A percentile compares a stretch with the other conserved stretches of the same genome.
phyloP scores from a whole-genome alignment of 2,888 invertebrate species.

The Tridacna gigas region DNA sequence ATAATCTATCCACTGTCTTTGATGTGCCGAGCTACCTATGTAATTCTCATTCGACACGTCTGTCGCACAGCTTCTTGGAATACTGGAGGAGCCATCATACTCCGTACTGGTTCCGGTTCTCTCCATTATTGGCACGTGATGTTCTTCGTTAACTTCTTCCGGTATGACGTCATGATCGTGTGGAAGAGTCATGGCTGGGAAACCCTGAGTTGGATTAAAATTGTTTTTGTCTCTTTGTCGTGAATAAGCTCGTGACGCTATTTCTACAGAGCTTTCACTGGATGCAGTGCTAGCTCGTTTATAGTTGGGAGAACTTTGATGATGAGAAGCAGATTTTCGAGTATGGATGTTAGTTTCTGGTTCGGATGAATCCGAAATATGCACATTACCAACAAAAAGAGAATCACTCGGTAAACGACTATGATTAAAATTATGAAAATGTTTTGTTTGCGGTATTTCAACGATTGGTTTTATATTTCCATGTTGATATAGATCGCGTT shows the following conservation, averaged over 20 bases:
- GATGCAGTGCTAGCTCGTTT: conserved; percentile 70
- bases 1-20: conserved; percentile 69
- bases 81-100: conserved; percentile 63
- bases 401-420: conserved; percentile 16
- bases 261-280: conserved; percentile 75
- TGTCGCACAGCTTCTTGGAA: conserved; percentile 54
- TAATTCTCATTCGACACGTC: conserved; percentile 40
- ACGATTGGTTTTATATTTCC: conserved; percentile 31
- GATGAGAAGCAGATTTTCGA: conserved; percentile 48
- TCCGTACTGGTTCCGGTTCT: conserved; percentile 62
- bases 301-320: conserved; percentile 64
- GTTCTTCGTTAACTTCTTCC: conserved; percentile 67
- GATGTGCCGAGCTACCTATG: conserved; percentile 22
- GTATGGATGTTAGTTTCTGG: conserved; percentile 6
- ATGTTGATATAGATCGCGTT: conserved; percentile 54
- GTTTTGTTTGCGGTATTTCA: conserved; percentile 8
- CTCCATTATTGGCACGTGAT: conserved; percentile 57
- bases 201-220: conserved; percentile 30
- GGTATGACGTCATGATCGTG: conserved; percentile 72
- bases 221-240: conserved; percentile 66
- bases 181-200: conserved; percentile 58
- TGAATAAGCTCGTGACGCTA: conserved; percentile 63
- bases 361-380: background rate
- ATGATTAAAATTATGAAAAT: background rate
- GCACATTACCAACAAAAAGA: background rate